Evolutionary conservation across 2,888 invertebrate genomes (phyloP).

Genomic region (Melieria omissa): DNA sequence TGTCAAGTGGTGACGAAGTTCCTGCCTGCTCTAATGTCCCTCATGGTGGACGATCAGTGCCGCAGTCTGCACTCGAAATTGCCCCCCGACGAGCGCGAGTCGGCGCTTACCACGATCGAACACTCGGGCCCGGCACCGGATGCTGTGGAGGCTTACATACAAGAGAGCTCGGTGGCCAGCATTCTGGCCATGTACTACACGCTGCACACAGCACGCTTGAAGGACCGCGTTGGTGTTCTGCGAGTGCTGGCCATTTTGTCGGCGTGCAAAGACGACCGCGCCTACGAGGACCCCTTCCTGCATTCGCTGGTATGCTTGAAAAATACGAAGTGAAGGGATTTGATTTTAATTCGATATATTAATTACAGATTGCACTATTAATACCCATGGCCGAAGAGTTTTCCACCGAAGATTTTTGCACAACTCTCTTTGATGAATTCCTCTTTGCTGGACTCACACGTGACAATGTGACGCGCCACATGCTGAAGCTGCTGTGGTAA

Average conservation of each 20-base stretch:
- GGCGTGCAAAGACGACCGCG: constrained; percentile 89
- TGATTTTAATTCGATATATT: constrained; percentile 14
- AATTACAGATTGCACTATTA: constrained; percentile 72
- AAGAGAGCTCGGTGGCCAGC: constrained; percentile 91
- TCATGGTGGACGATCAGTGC: constrained; percentile 93
- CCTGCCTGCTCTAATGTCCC: constrained; percentile 90
- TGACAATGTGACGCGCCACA: constrained; percentile 92
- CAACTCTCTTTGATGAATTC: constrained; percentile 95
- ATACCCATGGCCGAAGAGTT: constrained; percentile 94
- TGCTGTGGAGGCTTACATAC: constrained; percentile 91
- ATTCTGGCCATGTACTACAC: constrained; percentile 96
- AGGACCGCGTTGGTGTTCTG: constrained; percentile 83
- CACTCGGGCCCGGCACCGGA: constrained; percentile 94
- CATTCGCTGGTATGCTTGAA: constrained; percentile 80
- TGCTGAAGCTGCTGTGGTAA: constrained; percentile 88
- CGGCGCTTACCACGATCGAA: constrained; percentile 92
- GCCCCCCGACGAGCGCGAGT: constrained; percentile 92
- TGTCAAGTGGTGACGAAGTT: constrained; percentile 94
- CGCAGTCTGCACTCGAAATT: constrained; percentile 84
- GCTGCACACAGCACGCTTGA: constrained; percentile 83
- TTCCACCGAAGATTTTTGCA: constrained; percentile 92
- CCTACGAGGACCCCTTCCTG: constrained; percentile 94
- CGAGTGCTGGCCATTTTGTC: constrained; percentile 90
- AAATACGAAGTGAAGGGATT: background rate
- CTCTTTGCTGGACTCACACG: constrained; percentile 88